These are phyloP conservation scores for Oscheius sp. DNA, from an alignment of 2,888 invertebrate genomes.

Conservation along the genomic window DNA sequence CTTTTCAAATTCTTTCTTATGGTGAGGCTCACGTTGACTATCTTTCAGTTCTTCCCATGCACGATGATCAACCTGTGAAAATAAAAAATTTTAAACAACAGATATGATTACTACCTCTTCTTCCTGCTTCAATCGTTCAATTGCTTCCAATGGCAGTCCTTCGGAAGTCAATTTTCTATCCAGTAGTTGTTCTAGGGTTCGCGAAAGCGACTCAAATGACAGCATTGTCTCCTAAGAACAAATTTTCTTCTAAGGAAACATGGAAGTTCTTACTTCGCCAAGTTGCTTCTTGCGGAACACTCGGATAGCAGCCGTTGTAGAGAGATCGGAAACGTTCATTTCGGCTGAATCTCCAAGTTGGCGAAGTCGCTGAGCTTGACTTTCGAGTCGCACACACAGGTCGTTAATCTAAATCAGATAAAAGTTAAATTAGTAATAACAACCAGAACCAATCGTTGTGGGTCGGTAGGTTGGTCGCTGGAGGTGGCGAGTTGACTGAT, in stretches of 20 bases:
- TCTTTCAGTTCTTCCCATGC: slow-evolving; percentile 58
- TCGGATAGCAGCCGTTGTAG: slow-evolving; percentile 51
- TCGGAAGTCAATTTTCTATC: slow-evolving; percentile 19
- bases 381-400: slow-evolving; percentile 55
- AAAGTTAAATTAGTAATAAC: neutral
- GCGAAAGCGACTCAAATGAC: slow-evolving; percentile 34
- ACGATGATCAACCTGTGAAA: slow-evolving; percentile 14
- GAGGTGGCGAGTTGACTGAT: slow-evolving; percentile 58
- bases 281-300: slow-evolving; percentile 57
- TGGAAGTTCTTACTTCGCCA: slow-evolving; percentile 47
- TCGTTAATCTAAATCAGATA: slow-evolving; percentile 56
- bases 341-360: slow-evolving; percentile 62
- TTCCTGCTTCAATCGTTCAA: slow-evolving; percentile 25
- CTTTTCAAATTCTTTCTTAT: slow-evolving; percentile 41
- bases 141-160: slow-evolving; percentile 18
- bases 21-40: slow-evolving; percentile 41
- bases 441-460: slow-evolving; percentile 48
- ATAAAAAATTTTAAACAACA: neutral
- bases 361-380: slow-evolving; percentile 53
- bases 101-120: slow-evolving; percentile 10
- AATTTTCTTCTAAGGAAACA: neutral
- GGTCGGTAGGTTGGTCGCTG: slow-evolving; percentile 56
- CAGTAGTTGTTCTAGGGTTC: slow-evolving; percentile 29
- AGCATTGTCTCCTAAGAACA: slow-evolving; percentile 32
- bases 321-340: slow-evolving; percentile 63